These are phyloP conservation scores for Philaethria dido DNA, from an alignment of 2,888 invertebrate genomes.

Conservation along the genomic window DNA sequence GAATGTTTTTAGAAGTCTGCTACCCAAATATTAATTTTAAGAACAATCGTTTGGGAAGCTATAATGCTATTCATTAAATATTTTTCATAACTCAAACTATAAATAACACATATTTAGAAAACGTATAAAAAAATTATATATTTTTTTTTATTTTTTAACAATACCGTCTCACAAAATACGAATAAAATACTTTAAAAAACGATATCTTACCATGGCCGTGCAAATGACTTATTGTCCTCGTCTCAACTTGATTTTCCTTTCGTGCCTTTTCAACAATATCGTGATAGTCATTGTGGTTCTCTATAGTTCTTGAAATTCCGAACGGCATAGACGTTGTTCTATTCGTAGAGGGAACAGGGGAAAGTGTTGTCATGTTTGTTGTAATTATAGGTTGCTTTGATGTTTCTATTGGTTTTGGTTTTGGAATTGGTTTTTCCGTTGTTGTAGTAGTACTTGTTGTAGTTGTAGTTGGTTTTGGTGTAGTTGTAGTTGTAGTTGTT, in stretches of 20 bases:
- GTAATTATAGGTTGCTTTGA: conserved; percentile 22
- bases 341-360: conserved; percentile 23
- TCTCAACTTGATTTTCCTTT: conserved; percentile 45
- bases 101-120: no score
- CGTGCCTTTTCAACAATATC: conserved; percentile 44
- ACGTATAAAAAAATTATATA: no score
- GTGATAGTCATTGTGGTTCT: conserved; percentile 44
- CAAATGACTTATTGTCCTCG: conserved; percentile 26
- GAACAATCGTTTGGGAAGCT: no score
- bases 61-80: no score
- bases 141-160: no score
- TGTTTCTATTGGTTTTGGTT: conserved; percentile 37
- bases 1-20: no score
- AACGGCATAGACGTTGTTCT: conserved; percentile 39
- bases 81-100: no score
- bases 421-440: conserved; percentile 34
- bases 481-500: conserved; percentile 40
- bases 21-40: no score
- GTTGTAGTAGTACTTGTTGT: conserved; percentile 35
- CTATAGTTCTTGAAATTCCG: conserved; percentile 41
- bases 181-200: not conserved
- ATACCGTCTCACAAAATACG: no score
- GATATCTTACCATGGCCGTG: conserved; percentile 36
- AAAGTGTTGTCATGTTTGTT: conserved; percentile 28
- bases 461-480: conserved; percentile 41